These are phyloP conservation scores for Pomatorhinus ruficollis DNA, from an alignment of 2,113 vertebrate species.

Conservation along the genomic window DNA sequence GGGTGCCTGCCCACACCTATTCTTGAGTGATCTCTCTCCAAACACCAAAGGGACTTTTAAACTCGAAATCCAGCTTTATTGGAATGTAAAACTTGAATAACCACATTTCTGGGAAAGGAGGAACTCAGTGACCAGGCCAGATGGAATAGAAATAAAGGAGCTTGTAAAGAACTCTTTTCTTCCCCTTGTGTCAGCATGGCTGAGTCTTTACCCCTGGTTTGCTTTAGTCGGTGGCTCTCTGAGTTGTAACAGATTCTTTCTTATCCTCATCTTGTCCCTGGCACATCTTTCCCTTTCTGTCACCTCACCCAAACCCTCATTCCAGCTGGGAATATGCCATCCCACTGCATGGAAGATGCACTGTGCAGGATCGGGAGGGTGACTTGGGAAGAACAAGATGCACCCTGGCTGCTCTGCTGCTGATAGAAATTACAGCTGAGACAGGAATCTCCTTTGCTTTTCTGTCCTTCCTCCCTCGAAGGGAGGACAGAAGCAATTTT, in stretches of 20 bases:
- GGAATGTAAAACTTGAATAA: background rate
- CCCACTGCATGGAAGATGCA: background rate
- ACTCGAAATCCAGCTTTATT: background rate
- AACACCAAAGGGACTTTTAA: background rate
- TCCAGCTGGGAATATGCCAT: background rate
- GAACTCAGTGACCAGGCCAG: background rate
- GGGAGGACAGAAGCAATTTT: background rate
- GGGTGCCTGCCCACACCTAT: background rate
- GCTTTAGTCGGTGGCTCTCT: background rate
- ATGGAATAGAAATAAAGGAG: background rate
- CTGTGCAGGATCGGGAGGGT: background rate
- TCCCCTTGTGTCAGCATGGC: background rate
- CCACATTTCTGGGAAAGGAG: background rate
- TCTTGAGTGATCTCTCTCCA: background rate
- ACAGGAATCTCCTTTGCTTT: background rate
- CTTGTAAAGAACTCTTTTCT: background rate
- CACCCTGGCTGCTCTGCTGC: background rate
- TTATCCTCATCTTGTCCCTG: background rate
- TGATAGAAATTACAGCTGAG: background rate
- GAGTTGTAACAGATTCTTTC: background rate
- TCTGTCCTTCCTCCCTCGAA: rapidly evolving
- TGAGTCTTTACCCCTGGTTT: background rate
- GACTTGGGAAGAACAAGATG: background rate
- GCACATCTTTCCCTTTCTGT: background rate
- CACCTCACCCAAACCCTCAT: background rate